phyloP scores from a whole-genome alignment of 2,113 vertebrate species.

The Nycticebus coucang region DNA sequence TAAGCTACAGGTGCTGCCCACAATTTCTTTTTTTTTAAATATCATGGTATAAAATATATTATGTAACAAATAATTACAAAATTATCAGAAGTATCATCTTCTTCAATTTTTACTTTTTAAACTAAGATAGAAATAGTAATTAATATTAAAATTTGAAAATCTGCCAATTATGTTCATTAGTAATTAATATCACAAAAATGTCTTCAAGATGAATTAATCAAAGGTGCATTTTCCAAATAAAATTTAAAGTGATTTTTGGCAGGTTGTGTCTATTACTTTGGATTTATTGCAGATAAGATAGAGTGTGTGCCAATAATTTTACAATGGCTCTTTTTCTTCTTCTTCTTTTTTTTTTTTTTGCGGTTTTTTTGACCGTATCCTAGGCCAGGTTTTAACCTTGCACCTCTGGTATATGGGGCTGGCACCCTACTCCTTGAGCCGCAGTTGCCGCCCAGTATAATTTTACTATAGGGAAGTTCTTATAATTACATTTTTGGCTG shows the following conservation, averaged over 20 bases:
- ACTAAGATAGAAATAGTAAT: neutral
- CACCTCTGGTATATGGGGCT: too few species aligned
- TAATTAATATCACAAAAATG: neutral
- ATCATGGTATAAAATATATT: too few species aligned
- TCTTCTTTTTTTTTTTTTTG: too few species aligned
- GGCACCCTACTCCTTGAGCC: too few species aligned
- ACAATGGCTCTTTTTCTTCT: too few species aligned
- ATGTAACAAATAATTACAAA: too few species aligned
- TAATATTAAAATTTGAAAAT: neutral
- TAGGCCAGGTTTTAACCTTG: too few species aligned
- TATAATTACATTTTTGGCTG: neutral
- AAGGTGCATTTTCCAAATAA: neutral
- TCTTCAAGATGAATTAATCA: neutral
- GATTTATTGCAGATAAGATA: constrained; percentile 25
- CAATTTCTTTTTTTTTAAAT: too few species aligned
- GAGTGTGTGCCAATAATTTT: neutral
- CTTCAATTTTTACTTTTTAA: neutral
- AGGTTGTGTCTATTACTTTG: neutral
- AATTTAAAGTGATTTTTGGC: constrained; percentile 18
- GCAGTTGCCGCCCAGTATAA: neutral
- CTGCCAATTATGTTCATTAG: neutral
- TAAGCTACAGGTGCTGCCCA: too few species aligned
- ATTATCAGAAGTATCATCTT: too few species aligned
- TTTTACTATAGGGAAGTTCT: neutral
- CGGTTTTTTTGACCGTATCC: too few species aligned